These are phyloP conservation scores for Chionis minor DNA, from an alignment of 2,113 vertebrate genomes.

Conservation along the genomic window DNA sequence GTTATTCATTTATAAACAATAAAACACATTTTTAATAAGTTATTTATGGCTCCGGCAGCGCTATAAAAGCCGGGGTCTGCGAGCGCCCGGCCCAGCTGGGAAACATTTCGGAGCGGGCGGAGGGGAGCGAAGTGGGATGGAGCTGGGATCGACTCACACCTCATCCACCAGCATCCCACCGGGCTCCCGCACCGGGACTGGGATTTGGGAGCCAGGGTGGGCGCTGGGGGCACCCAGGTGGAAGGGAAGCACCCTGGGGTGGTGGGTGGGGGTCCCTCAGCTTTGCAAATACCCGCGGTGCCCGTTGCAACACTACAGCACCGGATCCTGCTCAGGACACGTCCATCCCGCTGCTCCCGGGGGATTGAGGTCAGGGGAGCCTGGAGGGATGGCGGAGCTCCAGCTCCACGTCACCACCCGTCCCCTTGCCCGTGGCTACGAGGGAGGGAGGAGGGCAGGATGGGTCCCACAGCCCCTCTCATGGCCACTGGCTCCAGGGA, in stretches of 20 bases:
- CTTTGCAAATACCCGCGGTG: fast-evolving
- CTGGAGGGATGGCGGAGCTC: fast-evolving
- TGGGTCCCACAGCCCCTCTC: not conserved
- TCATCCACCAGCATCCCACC: not conserved
- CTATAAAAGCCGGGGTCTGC: not conserved
- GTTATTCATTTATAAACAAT: not conserved
- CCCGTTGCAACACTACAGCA: not conserved
- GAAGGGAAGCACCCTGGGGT: not conserved
- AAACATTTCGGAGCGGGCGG: not conserved
- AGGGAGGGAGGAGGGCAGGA: too few relatives aligned
- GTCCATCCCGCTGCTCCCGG: too few relatives aligned
- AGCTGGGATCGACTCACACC: not conserved
- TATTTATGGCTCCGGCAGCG: not conserved
- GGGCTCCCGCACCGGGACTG: not conserved
- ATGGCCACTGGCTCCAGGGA: fast-evolving
- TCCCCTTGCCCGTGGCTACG: not conserved
- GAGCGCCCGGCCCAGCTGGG: not conserved
- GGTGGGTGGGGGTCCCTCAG: too few relatives aligned
- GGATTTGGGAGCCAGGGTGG: not conserved
- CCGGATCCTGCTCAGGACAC: not conserved
- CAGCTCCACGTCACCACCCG: fast-evolving
- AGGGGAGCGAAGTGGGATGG: not conserved
- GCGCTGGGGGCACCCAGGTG: not conserved
- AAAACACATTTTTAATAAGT: not conserved
- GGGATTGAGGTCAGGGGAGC: fast-evolving